A percentile compares a stretch with the other conserved stretches of the same genome.
Evolutionary conservation across 1,140 invertebrate species (phyloP).

Genomic region (Bicyclus anynana): DNA sequence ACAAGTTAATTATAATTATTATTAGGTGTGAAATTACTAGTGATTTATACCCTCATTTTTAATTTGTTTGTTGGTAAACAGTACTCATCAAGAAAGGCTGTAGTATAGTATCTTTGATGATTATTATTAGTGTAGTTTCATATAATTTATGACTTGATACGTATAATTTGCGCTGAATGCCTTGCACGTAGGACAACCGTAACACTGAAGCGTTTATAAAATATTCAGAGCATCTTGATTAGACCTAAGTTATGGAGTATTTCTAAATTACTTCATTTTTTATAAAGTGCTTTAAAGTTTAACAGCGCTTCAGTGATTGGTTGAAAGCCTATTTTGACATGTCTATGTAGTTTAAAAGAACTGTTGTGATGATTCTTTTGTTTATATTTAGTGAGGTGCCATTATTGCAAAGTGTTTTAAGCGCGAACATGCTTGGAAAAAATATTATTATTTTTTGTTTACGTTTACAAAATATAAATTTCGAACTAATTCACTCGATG

Average conservation of each 20-base stretch:
- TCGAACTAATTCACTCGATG: conserved; percentile 9
- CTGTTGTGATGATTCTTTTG: conserved; percentile 48
- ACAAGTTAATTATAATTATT: too few relatives aligned
- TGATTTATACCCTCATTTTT: too few relatives aligned
- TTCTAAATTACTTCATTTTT: too few relatives aligned
- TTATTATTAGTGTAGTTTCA: not conserved
- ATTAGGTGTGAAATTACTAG: too few relatives aligned
- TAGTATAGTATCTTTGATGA: too few relatives aligned
- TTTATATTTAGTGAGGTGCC: conserved; percentile 60
- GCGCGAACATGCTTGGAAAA: conserved; percentile 36
- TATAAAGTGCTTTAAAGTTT: not conserved
- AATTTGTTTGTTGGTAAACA: too few relatives aligned
- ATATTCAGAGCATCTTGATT: conserved; percentile 16
- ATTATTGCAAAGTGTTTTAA: conserved; percentile 58
- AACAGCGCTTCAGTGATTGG: not conserved
- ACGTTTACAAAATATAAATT: conserved; percentile 8
- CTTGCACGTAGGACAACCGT: conserved; percentile 23
- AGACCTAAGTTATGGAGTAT: too few relatives aligned
- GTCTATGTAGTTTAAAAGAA: conserved; percentile 34
- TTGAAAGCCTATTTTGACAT: conserved; percentile 26
- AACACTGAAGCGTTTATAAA: not conserved
- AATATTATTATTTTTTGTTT: conserved; percentile 17
- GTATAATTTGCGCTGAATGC: conserved; percentile 23
- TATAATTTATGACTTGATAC: conserved; percentile 22
- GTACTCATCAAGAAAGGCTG: too few relatives aligned